Evolutionary conservation across 2,888 invertebrate species (phyloP).

Genomic region (Acanthopleura granulata): DNA sequence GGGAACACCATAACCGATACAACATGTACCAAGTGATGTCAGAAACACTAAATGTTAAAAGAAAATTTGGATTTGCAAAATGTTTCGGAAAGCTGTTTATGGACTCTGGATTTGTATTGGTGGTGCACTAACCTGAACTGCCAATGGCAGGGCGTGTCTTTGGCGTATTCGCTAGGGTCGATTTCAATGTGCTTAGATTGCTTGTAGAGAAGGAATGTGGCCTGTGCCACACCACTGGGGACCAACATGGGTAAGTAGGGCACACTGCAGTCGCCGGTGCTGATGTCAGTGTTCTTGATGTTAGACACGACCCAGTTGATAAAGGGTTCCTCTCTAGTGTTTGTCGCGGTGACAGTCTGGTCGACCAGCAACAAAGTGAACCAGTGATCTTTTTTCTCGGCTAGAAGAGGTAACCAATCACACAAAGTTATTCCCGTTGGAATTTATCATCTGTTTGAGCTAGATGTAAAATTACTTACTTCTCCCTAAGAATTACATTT

Average conservation of each 20-base stretch:
- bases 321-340: neutral
- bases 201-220: conserved; percentile 11
- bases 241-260: neutral
- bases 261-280: conserved; percentile 2
- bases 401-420: too few relatives aligned
- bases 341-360: neutral
- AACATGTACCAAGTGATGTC: too few relatives aligned
- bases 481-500: too few relatives aligned
- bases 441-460: too few relatives aligned
- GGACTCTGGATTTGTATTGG: too few relatives aligned
- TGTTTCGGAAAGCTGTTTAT: too few relatives aligned
- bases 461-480: too few relatives aligned
- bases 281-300: neutral
- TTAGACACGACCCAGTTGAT: neutral
- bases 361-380: neutral
- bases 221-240: neutral
- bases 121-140: neutral
- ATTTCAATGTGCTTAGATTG: neutral
- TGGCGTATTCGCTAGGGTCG: neutral
- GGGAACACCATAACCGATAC: too few relatives aligned
- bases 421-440: too few relatives aligned
- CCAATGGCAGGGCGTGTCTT: neutral
- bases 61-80: too few relatives aligned
- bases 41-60: too few relatives aligned
- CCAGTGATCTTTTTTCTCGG: neutral